phyloP scores from a whole-genome alignment of 2,797 vertebrate genomes.

The Nannoperca australis region DNA sequence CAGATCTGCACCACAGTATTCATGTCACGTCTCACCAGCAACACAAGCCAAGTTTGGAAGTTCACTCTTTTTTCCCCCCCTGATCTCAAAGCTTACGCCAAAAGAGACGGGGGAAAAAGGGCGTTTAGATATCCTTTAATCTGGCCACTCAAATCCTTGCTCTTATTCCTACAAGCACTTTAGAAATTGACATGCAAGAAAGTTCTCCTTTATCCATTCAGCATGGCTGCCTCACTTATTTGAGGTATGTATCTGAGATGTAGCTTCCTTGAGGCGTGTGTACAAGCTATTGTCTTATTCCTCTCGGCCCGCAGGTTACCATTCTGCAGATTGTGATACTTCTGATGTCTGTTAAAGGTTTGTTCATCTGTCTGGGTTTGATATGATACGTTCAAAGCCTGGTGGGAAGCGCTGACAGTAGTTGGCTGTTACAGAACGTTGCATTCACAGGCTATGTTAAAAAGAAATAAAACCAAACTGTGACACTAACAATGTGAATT shows the following conservation, averaged over 20 bases:
- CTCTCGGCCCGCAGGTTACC: slow-evolving; percentile 53
- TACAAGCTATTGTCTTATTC: slow-evolving; percentile 45
- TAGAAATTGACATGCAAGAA: slow-evolving; percentile 39
- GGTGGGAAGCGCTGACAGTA: background rate
- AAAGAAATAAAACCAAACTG: background rate
- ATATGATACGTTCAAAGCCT: background rate
- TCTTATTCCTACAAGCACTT: slow-evolving; percentile 40
- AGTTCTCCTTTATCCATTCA: slow-evolving; percentile 40
- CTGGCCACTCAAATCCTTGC: slow-evolving; percentile 22
- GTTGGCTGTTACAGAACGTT: background rate
- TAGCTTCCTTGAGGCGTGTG: slow-evolving; percentile 47
- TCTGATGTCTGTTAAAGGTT: slow-evolving; percentile 23
- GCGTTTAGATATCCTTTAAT: slow-evolving; percentile 49
- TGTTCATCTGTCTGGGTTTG: slow-evolving; percentile 33
- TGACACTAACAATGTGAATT: background rate
- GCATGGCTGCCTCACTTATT: slow-evolving; percentile 21
- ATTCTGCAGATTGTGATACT: slow-evolving; percentile 47
- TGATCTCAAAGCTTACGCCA: slow-evolving; percentile 9
- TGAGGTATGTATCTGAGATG: slow-evolving; percentile 9
- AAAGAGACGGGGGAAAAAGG: background rate
- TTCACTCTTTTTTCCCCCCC: background rate
- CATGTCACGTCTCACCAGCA: slow-evolving; percentile 24
- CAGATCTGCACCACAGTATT: slow-evolving; percentile 15
- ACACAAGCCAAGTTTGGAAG: slow-evolving; percentile 32
- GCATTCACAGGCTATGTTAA: background rate